phyloP scores from a whole-genome alignment of 1,140 invertebrate genomes.

The Dysdera silvatica region DNA sequence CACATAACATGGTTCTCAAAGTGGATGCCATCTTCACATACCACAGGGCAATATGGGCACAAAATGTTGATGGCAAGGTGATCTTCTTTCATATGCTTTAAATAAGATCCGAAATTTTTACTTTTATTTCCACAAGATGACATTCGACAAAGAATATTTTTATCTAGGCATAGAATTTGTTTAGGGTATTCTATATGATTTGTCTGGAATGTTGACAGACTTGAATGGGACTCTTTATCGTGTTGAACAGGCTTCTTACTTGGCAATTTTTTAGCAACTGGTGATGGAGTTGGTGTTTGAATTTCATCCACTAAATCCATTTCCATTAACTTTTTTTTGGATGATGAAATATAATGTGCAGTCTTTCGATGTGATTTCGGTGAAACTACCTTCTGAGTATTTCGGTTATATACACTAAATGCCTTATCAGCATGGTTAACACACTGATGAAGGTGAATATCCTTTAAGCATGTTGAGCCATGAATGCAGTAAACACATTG shows the following conservation, averaged over 20 bases:
- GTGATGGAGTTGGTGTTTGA: no score
- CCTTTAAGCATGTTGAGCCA: slow-evolving; percentile 42
- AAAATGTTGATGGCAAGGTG: slow-evolving; percentile 12
- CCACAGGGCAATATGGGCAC: slow-evolving; percentile 9
- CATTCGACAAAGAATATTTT: slow-evolving; percentile 11
- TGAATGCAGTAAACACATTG: slow-evolving; percentile 50
- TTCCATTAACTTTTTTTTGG: no score
- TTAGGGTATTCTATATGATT: no score
- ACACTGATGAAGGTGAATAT: slow-evolving; percentile 47
- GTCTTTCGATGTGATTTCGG: no score
- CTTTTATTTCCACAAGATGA: neutral
- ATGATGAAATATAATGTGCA: no score
- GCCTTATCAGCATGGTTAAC: slow-evolving; percentile 45
- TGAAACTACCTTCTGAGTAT: neutral
- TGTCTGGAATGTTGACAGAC: no score
- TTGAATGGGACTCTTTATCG: no score
- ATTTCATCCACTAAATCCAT: no score
- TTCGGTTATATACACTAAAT: slow-evolving; percentile 44
- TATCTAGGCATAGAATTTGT: no score
- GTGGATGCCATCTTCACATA: neutral
- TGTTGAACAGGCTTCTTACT: no score
- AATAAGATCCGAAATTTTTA: neutral
- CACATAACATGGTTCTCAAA: slow-evolving; percentile 9
- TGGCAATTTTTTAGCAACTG: no score
- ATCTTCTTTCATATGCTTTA: slow-evolving; percentile 5